Percentiles rank a stretch among this genome's conserved stretches.
Evolutionary conservation across 2,797 vertebrate genomes (phyloP).

Genomic region (Gobio occitaniae): DNA sequence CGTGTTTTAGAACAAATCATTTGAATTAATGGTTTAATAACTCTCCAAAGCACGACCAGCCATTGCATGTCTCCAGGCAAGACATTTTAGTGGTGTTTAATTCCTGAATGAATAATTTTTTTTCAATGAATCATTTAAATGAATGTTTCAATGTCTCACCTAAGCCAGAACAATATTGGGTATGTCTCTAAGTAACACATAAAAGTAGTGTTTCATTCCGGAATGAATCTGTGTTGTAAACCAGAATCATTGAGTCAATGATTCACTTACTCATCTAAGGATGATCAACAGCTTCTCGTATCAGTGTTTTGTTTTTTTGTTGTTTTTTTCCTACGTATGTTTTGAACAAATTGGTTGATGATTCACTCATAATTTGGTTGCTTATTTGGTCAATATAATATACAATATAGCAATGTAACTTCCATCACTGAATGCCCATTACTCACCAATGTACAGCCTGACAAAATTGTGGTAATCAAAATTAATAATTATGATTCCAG

Average conservation of each 20-base stretch:
- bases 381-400: not conserved
- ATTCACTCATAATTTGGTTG: not conserved
- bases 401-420: not conserved
- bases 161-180: not conserved
- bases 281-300: not conserved
- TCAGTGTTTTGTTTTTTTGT: not conserved
- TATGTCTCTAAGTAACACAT: not conserved
- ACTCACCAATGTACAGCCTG: not conserved
- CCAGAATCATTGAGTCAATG: not conserved
- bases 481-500: not conserved
- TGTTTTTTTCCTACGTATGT: not conserved
- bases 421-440: not conserved
- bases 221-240: not conserved
- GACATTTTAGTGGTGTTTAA: conserved; percentile 1
- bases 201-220: not conserved
- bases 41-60: not conserved
- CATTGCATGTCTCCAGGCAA: not conserved
- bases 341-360: not conserved
- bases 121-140: conserved; percentile 2
- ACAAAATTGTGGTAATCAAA: not conserved
- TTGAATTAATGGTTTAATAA: conserved; percentile 1
- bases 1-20: not conserved
- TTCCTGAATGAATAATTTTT: not conserved
- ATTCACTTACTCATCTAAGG: not conserved
- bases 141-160: not conserved